A percentile compares a stretch with the other conserved stretches of the same genome.
Conservation (phyloP, 2,113 vertebrate genomes). For the Malurus cyaneus region DNA sequence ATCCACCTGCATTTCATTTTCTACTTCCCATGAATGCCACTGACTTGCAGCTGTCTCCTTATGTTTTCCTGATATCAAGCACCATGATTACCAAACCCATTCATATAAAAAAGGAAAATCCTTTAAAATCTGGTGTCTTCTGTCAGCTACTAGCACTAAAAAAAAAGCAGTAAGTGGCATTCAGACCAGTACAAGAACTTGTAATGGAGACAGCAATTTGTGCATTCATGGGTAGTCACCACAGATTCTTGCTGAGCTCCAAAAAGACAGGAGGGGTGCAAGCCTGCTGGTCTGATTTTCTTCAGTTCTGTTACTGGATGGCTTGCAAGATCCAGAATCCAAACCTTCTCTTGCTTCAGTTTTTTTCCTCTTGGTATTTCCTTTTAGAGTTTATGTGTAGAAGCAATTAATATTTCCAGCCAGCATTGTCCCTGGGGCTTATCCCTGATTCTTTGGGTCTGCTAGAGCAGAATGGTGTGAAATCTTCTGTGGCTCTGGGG, state of each 20-base stretch:
- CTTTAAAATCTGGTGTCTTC: neutral
- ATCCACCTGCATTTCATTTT: neutral
- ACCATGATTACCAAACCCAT: neutral
- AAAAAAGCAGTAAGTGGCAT: neutral
- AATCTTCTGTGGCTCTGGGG: neutral
- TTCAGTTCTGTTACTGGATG: neutral
- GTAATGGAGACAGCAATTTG: neutral
- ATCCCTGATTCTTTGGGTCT: neutral
- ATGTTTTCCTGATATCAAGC: neutral
- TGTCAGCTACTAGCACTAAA: neutral
- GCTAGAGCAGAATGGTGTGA: neutral
- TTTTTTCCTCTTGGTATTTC: neutral
- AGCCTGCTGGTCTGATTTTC: neutral
- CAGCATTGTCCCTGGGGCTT: neutral
- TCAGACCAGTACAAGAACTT: neutral
- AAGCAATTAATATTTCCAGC: neutral
- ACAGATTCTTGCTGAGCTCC: neutral
- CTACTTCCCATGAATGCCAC: accelerated
- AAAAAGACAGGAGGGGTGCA: neutral
- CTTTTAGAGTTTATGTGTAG: neutral
- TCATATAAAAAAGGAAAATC: neutral
- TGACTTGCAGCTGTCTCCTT: neutral
- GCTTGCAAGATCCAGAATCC: neutral
- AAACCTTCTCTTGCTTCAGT: neutral
- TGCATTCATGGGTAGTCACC: neutral